Base-by-base conservation (phyloP, 2,797 vertebrate genomes). In the Hyperoplus lanceolatus region DNA sequence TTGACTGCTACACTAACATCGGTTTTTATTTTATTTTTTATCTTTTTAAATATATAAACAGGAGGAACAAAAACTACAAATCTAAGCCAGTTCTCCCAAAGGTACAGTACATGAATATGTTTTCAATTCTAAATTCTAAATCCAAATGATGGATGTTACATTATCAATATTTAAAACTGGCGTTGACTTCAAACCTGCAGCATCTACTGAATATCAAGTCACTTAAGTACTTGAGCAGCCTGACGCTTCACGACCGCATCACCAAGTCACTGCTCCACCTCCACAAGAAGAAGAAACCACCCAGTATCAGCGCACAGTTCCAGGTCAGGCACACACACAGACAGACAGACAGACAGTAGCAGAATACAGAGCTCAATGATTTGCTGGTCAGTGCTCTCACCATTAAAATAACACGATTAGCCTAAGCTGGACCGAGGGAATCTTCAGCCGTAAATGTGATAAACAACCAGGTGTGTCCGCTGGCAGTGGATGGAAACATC, bases 281-380 rank as follows among this genome's bases (percentile, higher is more conserved):
- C 56, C 97, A 99, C 90, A 99, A 99, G 95, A 99, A 99, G 96
- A 99, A 99, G 93, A 99, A 99, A 60, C 97, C 98, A 0, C 98
- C 98, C 70, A 99, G 98, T 80, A 99, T 99, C 94, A 99, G 98
- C 0, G 98, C 98, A 15, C 98, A 99, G 92, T 99, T 99, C 87
- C 98, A 99, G 97, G 98, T 99, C 84, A 86, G 82, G 9, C 39
- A 2, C 39, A 70, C 54, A 63, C 60, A 51, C 49, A 55, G 72
- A 67, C 55, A 70, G 50, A 58, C 75, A 67, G 13, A 68, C 1
- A 74, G 59, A 36, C 56, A 16, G 64, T 9, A 8, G 15, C 66
- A 18, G 4, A 51, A 29, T 58, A 36, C 56, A 59, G 13, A 18
- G 8, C 71, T 71, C 51, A 11, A 4, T 50, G 54, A 45, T 83